Percentiles rank a stretch among this genome's conserved stretches.
These are phyloP conservation scores for Vidua chalybeata DNA, from an alignment of 2,113 vertebrate genomes.

Conservation along the genomic window DNA sequence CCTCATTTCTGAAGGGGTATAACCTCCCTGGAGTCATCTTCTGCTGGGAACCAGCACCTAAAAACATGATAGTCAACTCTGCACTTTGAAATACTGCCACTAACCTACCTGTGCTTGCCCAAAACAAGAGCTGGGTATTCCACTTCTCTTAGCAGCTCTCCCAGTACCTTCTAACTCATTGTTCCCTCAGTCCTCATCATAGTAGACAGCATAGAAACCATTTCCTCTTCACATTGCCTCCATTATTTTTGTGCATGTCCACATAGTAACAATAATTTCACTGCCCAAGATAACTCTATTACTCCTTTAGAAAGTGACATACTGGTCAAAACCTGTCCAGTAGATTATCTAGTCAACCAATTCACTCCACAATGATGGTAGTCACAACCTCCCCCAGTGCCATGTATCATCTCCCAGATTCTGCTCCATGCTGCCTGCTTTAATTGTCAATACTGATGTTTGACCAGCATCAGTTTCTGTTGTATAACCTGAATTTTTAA, in stretches of 20 bases:
- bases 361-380: neutral
- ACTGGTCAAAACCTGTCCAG: neutral
- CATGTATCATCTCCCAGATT: neutral
- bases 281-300: neutral
- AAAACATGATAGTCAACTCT: fast-evolving
- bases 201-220: neutral
- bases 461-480: neutral
- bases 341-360: neutral
- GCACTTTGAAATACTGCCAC: neutral
- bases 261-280: neutral
- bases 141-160: neutral
- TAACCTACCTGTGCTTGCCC: neutral
- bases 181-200: no score
- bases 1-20: neutral
- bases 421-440: neutral
- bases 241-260: neutral
- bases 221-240: neutral
- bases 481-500: neutral
- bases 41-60: neutral
- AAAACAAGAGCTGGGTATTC: neutral
- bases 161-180: neutral
- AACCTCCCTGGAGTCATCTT: neutral
- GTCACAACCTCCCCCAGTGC: fast-evolving
- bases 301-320: neutral
- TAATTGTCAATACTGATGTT: neutral